Conservation (phyloP, 2,797 vertebrate species). For the Mergus octosetaceus region DNA sequence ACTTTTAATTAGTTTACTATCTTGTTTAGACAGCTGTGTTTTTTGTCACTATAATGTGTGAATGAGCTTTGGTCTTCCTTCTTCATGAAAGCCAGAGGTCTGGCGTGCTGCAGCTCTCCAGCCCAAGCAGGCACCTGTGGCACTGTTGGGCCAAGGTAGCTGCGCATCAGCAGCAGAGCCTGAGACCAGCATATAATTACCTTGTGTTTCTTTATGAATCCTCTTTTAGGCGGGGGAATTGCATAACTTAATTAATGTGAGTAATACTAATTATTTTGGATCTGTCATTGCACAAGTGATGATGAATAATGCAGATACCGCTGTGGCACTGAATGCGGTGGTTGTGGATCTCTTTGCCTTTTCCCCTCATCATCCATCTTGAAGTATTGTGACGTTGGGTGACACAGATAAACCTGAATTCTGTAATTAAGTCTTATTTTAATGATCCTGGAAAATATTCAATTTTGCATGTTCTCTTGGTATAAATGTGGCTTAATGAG, state of each 20-base stretch:
- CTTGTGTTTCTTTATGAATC: neutral
- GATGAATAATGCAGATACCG: slow-evolving; percentile 70
- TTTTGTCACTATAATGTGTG: neutral
- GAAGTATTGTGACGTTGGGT: slow-evolving; percentile 66
- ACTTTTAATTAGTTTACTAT: neutral
- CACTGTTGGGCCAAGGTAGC: neutral
- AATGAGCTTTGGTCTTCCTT: neutral
- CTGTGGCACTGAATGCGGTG: slow-evolving; percentile 26
- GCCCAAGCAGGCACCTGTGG: neutral
- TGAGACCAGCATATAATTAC: slow-evolving; percentile 1
- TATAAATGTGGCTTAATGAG: slow-evolving; percentile 7
- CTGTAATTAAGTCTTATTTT: slow-evolving; percentile 58
- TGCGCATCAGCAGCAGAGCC: neutral
- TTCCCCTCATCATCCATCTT: slow-evolving; percentile 33
- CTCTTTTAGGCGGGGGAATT: slow-evolving; percentile 20
- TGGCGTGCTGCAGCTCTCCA: neutral
- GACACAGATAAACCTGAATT: slow-evolving; percentile 44
- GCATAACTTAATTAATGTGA: slow-evolving; percentile 47
- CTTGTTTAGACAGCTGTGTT: neutral
- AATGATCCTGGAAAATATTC: slow-evolving; percentile 1
- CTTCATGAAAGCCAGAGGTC: neutral
- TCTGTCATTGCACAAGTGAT: slow-evolving; percentile 41
- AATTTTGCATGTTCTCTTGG: neutral
- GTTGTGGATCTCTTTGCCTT: slow-evolving; percentile 36
- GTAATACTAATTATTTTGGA: slow-evolving; percentile 65